Base-by-base conservation (phyloP, 2,888 invertebrate species). In the Norana najaformis region DNA sequence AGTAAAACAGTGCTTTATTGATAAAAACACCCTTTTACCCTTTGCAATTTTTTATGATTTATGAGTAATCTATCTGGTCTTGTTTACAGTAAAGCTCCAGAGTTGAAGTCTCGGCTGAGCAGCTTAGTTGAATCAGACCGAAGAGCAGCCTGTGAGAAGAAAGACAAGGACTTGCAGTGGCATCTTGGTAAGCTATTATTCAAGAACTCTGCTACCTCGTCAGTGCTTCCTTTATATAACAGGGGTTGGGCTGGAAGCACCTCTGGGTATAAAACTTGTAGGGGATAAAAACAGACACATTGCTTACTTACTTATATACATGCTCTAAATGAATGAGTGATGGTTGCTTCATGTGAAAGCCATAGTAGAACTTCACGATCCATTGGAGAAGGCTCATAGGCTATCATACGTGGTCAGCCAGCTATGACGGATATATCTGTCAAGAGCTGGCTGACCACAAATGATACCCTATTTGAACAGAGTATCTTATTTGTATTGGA, bases 11-110 rank as follows among this genome's bases (percentile, higher is more conserved):
- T n/a, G 30, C n/a, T 69, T 69, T 69, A n/a, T 69, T 69, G 47
- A 47, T n/a, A 23, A 41, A 23, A 47, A 20, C 41, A 41, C 53
- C n/a, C n/a, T n/a, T 69, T 30, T 69, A 11, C 30, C 69, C n/a
- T 69, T 23, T 23, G 41, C 13, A 30, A 53, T 53, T 53, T 5
- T 13, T 16, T 53, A n/a, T 16, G 69, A 69, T n/a, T 8, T 69
- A 8, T 8, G 30, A 69, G 69, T 13, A 69, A n/a, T 69, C 16
- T 2, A n/a, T 69, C n/a, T 69, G 30, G 69, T n/a, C n/a, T 88
- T 90, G 37, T 0, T 89, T 83, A 23, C 89, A 90, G 90, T 18
- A 90, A 88, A 90, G 41, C 83, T 13, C 90, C 90, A n/a, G 90
- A 89, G 39, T 39, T 90, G 83, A 90, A 89, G 39, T 85, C 36